Evolutionary conservation across 2,113 vertebrate genomes (phyloP).

Genomic region (Bos indicus): DNA sequence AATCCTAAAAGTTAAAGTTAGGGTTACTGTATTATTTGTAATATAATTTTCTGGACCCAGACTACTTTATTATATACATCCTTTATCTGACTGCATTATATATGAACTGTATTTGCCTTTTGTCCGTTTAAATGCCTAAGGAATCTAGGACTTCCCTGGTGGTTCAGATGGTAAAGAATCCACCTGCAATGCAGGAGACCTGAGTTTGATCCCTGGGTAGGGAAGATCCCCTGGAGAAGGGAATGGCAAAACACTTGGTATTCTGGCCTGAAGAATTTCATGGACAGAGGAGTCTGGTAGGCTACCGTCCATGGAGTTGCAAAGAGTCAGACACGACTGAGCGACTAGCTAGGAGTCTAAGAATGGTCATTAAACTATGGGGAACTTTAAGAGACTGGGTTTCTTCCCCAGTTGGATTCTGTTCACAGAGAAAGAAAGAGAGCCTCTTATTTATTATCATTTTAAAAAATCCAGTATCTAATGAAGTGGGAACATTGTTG

Average conservation of each 20-base stretch:
- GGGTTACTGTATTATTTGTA: not conserved
- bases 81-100: not conserved
- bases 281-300: not conserved
- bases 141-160: not conserved
- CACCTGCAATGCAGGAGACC: not conserved
- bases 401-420: not conserved
- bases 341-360: not conserved
- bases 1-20: not conserved
- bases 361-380: not conserved
- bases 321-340: not conserved
- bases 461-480: not conserved
- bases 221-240: not conserved
- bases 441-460: not conserved
- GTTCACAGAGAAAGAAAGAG: not conserved
- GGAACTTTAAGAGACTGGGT: not conserved
- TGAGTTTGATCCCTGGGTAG: not conserved
- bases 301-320: not conserved
- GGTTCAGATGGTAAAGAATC: not conserved
- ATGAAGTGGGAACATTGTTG: slow-evolving; percentile 24
- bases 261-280: not conserved
- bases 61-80: not conserved
- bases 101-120: not conserved
- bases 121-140: not conserved
- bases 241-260: not conserved
- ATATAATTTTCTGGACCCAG: not conserved